Evolutionary conservation across 1,140 invertebrate species (phyloP).

Genomic region (Sitodiplosis mosellana): DNA sequence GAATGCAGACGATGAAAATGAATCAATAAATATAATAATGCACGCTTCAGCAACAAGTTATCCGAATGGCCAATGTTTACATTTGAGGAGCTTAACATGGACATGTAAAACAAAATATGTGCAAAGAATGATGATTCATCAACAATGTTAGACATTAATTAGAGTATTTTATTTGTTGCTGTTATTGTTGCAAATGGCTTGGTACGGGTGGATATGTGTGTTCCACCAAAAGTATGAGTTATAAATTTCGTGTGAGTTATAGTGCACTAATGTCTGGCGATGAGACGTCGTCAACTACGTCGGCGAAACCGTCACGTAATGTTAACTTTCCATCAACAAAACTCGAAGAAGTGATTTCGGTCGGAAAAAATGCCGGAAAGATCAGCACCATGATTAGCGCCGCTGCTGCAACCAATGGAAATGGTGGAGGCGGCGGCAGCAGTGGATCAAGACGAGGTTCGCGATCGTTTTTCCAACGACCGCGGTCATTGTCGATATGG

Average conservation of each 20-base stretch:
- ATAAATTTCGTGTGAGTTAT: slow-evolving; percentile 23
- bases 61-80: not conserved
- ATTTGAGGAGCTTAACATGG: not conserved
- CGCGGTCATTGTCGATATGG: slow-evolving; percentile 68
- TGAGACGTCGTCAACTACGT: slow-evolving; percentile 18
- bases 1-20: not conserved
- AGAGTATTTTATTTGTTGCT: not conserved
- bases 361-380: slow-evolving; percentile 7
- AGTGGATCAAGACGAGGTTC: slow-evolving; percentile 21
- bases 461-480: slow-evolving; percentile 28
- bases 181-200: not conserved
- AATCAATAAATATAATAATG: too few species aligned
- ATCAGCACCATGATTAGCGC: too few species aligned
- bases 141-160: not conserved
- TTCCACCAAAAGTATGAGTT: slow-evolving; percentile 2
- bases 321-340: slow-evolving; percentile 54
- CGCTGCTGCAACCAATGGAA: too few species aligned
- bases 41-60: not conserved
- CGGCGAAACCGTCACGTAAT: slow-evolving; percentile 29
- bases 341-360: slow-evolving; percentile 35
- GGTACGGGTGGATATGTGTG: not conserved
- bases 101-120: not conserved
- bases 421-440: slow-evolving; percentile 19
- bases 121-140: not conserved
- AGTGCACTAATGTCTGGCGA: slow-evolving; percentile 25